Evolutionary conservation across 2,797 vertebrate genomes (phyloP).

Genomic region (Helicolenus hilgendorfi): DNA sequence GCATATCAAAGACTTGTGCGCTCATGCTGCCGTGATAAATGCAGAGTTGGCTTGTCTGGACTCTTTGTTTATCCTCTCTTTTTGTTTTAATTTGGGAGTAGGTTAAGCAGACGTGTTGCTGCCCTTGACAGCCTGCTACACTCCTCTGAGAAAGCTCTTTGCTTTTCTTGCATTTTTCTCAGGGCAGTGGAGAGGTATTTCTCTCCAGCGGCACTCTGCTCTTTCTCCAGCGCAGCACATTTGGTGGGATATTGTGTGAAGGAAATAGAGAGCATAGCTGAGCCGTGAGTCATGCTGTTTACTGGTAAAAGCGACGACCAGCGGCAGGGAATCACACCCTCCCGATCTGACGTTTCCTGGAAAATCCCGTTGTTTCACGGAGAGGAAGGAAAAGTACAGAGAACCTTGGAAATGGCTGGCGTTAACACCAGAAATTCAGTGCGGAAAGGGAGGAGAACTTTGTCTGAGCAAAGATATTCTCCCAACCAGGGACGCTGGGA

Average conservation of each 20-base stretch:
- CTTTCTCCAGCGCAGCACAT: conserved; percentile 86
- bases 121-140: conserved; percentile 38
- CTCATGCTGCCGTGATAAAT: conserved; percentile 67
- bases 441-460: conserved; percentile 85
- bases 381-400: conserved; percentile 90
- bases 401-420: conserved; percentile 85
- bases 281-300: conserved; percentile 92
- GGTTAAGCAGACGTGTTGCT: conserved; percentile 48
- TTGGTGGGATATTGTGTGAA: conserved; percentile 88
- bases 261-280: conserved; percentile 90
- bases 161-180: conserved; percentile 69
- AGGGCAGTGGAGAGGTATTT: conserved; percentile 67
- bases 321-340: conserved; percentile 91
- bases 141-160: conserved; percentile 52
- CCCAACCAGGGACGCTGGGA: conserved; percentile 62
- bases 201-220: conserved; percentile 58
- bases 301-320: conserved; percentile 88
- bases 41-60: conserved; percentile 49
- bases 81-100: conserved; percentile 8
- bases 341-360: conserved; percentile 90
- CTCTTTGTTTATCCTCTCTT: conserved; percentile 60
- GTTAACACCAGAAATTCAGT: conserved; percentile 74
- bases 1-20: conserved; percentile 60
- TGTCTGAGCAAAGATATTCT: conserved; percentile 72
- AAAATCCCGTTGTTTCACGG: conserved; percentile 90